A percentile compares a stretch with the other conserved stretches of the same genome.
Conservation (phyloP, 2,888 invertebrate genomes). For the Oscheius onirici region DNA sequence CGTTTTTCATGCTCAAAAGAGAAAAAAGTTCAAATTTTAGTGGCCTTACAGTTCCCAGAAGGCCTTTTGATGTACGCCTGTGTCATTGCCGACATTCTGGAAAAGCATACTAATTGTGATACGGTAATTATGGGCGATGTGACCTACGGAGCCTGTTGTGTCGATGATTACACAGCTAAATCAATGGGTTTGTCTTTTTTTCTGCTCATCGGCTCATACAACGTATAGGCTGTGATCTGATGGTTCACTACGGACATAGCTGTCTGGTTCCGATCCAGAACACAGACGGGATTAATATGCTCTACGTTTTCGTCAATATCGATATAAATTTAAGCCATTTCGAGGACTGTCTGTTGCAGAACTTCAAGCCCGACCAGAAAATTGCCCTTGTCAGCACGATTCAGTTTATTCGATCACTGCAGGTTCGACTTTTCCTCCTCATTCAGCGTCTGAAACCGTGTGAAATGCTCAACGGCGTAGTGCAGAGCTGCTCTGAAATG, state of each 20-base stretch:
- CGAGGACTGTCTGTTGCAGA: slow-evolving; percentile 79
- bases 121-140: slow-evolving; percentile 98
- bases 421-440: slow-evolving; percentile 78
- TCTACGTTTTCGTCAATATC: slow-evolving; percentile 98
- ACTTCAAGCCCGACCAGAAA: slow-evolving; percentile 31
- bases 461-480: too few relatives aligned
- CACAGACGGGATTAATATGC: slow-evolving; percentile 82
- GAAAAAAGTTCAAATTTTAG: too few relatives aligned
- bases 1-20: neutral
- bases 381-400: slow-evolving; percentile 94
- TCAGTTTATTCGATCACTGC: slow-evolving; percentile 93
- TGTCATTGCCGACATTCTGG: slow-evolving; percentile 90
- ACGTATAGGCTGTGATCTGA: slow-evolving; percentile 66
- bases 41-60: slow-evolving; percentile 96
- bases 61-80: slow-evolving; percentile 90
- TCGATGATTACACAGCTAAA: slow-evolving; percentile 93
- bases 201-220: neutral
- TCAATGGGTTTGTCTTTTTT: slow-evolving; percentile 78
- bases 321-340: slow-evolving; percentile 93
- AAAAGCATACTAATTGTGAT: slow-evolving; percentile 77
- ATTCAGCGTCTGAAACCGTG: too few relatives aligned
- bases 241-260: slow-evolving; percentile 94
- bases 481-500: too few relatives aligned
- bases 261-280: slow-evolving; percentile 77
- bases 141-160: slow-evolving; percentile 98